These are phyloP conservation scores for Ptychadena robeensis DNA, from an alignment of 2,797 vertebrate genomes.

Conservation along the genomic window DNA sequence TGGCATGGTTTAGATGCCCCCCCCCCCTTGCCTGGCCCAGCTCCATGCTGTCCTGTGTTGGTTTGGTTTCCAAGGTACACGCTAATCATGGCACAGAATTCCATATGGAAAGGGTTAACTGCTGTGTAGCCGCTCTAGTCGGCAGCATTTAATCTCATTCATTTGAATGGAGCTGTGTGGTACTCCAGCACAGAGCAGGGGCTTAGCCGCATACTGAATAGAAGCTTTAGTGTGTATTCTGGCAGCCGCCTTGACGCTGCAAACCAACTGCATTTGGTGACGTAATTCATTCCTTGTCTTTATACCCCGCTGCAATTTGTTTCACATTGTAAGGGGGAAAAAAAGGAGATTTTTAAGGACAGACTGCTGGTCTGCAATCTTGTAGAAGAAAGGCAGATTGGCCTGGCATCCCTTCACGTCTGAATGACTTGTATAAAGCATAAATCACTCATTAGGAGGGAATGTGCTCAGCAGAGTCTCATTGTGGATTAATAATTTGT, in stretches of 20 bases:
- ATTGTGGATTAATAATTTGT: background rate
- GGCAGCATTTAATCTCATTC: conserved; percentile 54
- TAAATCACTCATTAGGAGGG: conserved; percentile 4
- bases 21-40: background rate
- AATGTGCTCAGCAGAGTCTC: background rate
- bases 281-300: conserved; percentile 31
- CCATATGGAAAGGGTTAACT: conserved; percentile 34
- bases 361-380: background rate
- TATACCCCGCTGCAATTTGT: conserved; percentile 15
- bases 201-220: conserved; percentile 53
- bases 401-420: background rate
- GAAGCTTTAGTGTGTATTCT: conserved; percentile 57
- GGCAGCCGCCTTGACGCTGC: conserved; percentile 21
- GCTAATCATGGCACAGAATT: conserved; percentile 14
- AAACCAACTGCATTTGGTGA: conserved; percentile 25
- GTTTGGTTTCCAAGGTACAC: conserved; percentile 10
- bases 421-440: background rate
- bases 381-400: conserved; percentile 17
- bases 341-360: conserved; percentile 34
- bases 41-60: background rate
- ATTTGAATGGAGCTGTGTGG: conserved; percentile 58
- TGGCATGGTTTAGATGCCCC: background rate
- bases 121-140: conserved; percentile 19
- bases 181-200: conserved; percentile 26
- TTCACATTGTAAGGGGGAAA: conserved; percentile 24